A percentile compares a stretch with the other conserved stretches of the same genome.
Evolutionary conservation across 2,113 vertebrate species (phyloP).

Genomic region (Rhegmatorhina hoffmannsi): DNA sequence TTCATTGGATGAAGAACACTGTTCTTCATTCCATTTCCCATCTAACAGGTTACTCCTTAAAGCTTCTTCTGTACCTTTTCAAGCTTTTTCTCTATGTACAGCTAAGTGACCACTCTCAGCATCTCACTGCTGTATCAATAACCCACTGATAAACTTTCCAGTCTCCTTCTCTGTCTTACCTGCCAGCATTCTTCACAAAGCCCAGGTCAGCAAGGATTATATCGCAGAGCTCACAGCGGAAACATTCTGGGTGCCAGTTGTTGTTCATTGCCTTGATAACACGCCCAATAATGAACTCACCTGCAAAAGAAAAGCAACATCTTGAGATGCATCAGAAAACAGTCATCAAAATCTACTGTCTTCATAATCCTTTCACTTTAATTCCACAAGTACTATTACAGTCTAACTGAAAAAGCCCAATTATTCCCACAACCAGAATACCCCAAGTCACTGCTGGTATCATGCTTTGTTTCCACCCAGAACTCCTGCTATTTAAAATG

Average conservation of each 20-base stretch:
- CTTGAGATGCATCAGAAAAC: neutral
- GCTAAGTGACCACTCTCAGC: neutral
- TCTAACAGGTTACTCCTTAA: neutral
- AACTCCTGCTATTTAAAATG: neutral
- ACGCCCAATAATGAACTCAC: slow-evolving; percentile 80
- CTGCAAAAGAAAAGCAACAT: slow-evolving; percentile 46
- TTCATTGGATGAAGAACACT: neutral
- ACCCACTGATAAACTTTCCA: neutral
- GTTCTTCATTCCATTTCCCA: neutral
- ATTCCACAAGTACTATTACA: neutral
- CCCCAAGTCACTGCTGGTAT: neutral
- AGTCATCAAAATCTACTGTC: neutral
- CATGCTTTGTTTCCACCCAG: neutral
- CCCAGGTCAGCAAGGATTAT: slow-evolving; percentile 78
- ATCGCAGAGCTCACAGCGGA: slow-evolving; percentile 79
- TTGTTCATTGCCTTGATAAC: slow-evolving; percentile 85
- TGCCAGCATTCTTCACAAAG: slow-evolving; percentile 81
- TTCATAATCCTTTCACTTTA: neutral
- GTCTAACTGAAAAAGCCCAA: neutral
- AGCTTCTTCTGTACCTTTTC: neutral
- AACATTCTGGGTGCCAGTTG: slow-evolving; percentile 81
- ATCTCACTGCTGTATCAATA: neutral
- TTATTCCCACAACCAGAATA: neutral
- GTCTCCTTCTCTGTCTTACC: slow-evolving; percentile 49
- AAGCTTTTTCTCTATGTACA: neutral